Evolutionary conservation across 53 echinoderm and acorn worm genomes (phyloP).

Genomic region (Glandiceps talaboti): DNA sequence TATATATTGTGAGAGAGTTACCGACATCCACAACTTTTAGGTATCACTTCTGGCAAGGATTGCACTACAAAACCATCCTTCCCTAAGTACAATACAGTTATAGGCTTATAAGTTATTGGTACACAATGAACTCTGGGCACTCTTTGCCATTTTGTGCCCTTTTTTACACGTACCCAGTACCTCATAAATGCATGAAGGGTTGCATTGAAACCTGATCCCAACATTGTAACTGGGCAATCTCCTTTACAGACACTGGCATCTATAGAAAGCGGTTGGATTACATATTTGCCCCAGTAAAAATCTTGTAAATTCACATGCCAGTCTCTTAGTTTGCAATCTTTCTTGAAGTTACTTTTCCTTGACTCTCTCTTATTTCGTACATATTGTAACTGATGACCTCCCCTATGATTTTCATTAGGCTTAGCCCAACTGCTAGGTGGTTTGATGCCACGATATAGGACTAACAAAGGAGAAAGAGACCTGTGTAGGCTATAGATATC

Average conservation of each 20-base stretch:
- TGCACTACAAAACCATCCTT: neutral
- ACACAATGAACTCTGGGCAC: neutral
- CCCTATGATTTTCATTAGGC: no score
- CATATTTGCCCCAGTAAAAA: no score
- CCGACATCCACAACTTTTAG: neutral
- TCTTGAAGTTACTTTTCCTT: neutral
- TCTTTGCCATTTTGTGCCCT: neutral
- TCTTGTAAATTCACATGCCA: neutral
- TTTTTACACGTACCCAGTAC: neutral
- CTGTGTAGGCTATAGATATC: no score
- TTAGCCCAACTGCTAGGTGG: no score
- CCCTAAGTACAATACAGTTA: neutral
- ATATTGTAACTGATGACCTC: no score
- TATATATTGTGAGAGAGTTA: no score
- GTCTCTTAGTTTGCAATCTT: neutral
- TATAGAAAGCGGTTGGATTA: no score
- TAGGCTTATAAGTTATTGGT: neutral
- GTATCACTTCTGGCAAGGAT: neutral
- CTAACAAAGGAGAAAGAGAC: no score
- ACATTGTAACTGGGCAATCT: neutral
- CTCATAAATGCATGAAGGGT: neutral
- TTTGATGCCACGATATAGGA: no score
- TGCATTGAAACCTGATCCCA: neutral
- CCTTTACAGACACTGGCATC: neutral
- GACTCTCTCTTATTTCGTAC: neutral